These are phyloP conservation scores for Emys orbicularis DNA, from an alignment of 2,797 vertebrate species.

Conservation along the genomic window DNA sequence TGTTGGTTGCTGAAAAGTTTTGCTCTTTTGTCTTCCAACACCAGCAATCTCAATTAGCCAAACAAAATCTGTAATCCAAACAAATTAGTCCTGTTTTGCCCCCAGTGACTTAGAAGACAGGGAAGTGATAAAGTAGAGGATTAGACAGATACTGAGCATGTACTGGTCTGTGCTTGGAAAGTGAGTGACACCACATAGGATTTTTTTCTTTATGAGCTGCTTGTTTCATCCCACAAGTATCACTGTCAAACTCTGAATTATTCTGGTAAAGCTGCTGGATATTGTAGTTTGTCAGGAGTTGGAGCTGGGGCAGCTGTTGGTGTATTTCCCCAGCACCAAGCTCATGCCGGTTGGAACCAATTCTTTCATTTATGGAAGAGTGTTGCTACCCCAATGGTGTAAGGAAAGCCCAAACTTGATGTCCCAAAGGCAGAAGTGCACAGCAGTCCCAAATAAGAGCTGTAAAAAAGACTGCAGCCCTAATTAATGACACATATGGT, in stretches of 20 bases:
- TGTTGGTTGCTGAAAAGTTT: neutral
- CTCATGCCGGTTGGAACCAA: neutral
- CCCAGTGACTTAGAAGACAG: neutral
- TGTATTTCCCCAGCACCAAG: neutral
- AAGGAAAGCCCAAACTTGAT: neutral
- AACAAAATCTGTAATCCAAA: neutral
- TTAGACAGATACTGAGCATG: neutral
- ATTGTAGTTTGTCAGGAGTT: neutral
- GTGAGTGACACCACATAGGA: neutral
- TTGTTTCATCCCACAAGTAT: neutral
- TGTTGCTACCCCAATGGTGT: neutral
- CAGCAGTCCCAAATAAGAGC: neutral
- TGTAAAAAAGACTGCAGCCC: neutral
- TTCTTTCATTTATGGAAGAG: neutral
- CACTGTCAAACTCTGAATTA: neutral
- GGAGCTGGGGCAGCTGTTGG: neutral
- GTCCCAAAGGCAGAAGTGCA: neutral
- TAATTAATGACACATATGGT: neutral
- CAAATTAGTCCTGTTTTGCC: neutral
- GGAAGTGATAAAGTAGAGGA: neutral
- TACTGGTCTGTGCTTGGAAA: neutral
- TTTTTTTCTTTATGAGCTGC: conserved; percentile 2
- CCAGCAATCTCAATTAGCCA: neutral
- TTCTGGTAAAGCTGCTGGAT: conserved; percentile 17
- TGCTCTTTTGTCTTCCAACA: neutral